These are phyloP conservation scores for Enteromius viviparus DNA, from an alignment of 2,797 vertebrate genomes.

Conservation along the genomic window DNA sequence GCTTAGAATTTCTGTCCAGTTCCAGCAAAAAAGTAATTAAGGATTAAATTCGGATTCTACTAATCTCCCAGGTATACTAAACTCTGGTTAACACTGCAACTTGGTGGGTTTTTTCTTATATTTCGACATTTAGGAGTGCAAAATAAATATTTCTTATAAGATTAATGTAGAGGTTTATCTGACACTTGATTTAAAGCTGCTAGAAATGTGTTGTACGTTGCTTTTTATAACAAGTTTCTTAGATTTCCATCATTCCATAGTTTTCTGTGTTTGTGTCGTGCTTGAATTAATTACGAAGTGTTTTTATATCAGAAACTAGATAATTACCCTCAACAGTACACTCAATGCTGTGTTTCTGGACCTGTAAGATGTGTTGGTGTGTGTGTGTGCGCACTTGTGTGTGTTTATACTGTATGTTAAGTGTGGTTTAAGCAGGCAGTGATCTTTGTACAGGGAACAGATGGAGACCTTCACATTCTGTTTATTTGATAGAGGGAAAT, in stretches of 20 bases:
- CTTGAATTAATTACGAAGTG: not conserved
- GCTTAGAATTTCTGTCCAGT: not conserved
- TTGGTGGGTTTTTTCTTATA: not conserved
- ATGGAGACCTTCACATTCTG: slow-evolving; percentile 25
- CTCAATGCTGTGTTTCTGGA: slow-evolving; percentile 11
- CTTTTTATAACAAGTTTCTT: not conserved
- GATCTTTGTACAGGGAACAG: slow-evolving; percentile 46
- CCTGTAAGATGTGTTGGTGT: not conserved
- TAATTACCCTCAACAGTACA: slow-evolving; percentile 32
- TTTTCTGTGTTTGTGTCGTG: not conserved
- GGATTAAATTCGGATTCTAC: not conserved
- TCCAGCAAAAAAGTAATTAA: not conserved
- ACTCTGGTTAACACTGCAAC: not conserved
- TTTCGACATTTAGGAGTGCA: not conserved
- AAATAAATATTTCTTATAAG: not conserved
- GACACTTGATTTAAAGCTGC: not conserved
- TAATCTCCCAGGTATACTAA: not conserved
- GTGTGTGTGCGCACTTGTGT: not conserved
- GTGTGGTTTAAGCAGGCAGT: slow-evolving; percentile 34
- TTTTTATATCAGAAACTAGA: slow-evolving; percentile 4
- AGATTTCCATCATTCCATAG: not conserved
- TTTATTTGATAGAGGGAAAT: slow-evolving; percentile 25
- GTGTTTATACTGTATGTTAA: slow-evolving; percentile 8
- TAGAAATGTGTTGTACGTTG: not conserved
- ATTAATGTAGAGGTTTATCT: slow-evolving; percentile 1